phyloP scores from a whole-genome alignment of 2,888 invertebrate species.

The Synanthedon vespiformis region DNA sequence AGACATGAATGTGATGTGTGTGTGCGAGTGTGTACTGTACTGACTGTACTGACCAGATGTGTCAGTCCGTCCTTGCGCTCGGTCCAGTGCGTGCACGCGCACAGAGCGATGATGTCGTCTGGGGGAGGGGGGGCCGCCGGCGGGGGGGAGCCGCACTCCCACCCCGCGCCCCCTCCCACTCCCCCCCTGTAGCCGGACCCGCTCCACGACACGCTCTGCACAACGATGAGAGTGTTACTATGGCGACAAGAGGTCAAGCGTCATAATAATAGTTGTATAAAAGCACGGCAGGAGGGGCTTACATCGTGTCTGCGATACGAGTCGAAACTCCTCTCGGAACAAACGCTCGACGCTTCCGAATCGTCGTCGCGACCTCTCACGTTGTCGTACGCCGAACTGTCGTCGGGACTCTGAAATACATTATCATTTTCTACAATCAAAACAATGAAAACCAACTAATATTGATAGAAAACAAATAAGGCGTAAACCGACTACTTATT shows the following conservation, averaged over 20 bases:
- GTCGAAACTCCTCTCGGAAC: slow-evolving; percentile 90
- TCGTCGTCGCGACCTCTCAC: slow-evolving; percentile 75
- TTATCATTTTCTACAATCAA: too few relatives aligned
- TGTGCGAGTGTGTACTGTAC: too few relatives aligned
- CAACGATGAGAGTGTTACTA: background rate
- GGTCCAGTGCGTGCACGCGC: slow-evolving; percentile 92
- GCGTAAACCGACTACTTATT: too few relatives aligned
- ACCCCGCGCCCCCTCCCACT: slow-evolving; percentile 69
- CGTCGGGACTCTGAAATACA: slow-evolving; percentile 63
- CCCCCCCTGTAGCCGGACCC: slow-evolving; percentile 84
- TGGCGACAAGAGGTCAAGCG: too few relatives aligned
- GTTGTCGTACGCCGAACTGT: slow-evolving; percentile 45
- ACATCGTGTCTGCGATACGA: slow-evolving; percentile 86
- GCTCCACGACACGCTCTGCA: slow-evolving; percentile 83
- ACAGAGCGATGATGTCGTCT: slow-evolving; percentile 85
- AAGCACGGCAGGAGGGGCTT: too few relatives aligned
- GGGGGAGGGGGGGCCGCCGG: slow-evolving; percentile 65
- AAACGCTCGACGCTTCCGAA: slow-evolving; percentile 95
- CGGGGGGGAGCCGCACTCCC: slow-evolving; percentile 38
- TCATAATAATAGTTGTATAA: too few relatives aligned
- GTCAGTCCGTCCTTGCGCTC: slow-evolving; percentile 95
- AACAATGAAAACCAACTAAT: too few relatives aligned
- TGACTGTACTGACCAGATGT: slow-evolving; percentile 73
- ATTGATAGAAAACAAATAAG: too few relatives aligned
- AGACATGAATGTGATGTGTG: too few relatives aligned